Conservation (phyloP, 2,888 invertebrate genomes). For the Napeogenes inachia region DNA sequence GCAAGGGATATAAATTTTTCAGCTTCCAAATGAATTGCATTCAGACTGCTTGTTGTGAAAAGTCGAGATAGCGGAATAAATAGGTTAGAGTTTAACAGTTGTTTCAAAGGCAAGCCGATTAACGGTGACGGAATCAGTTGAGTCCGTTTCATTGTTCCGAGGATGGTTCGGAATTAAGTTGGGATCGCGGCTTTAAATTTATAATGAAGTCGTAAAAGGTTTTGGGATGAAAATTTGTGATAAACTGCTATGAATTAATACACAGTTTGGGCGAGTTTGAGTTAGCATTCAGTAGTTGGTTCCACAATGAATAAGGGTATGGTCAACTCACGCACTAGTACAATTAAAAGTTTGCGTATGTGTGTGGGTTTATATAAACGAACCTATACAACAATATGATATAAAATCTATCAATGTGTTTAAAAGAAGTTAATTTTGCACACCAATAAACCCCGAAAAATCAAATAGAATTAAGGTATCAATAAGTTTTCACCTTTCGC, state of each 20-base stretch:
- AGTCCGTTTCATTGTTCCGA: conserved; percentile 17
- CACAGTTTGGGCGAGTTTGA: not conserved
- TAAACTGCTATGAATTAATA: not conserved
- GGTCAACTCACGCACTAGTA: too few relatives aligned
- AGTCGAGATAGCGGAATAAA: conserved; percentile 21
- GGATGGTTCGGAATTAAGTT: conserved; percentile 2
- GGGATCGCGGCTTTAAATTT: not conserved
- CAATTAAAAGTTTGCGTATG: too few relatives aligned
- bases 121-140: conserved; percentile 22
- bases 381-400: too few relatives aligned
- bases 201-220: conserved; percentile 1
- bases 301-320: too few relatives aligned
- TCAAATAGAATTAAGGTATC: conserved; percentile 18
- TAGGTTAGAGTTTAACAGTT: conserved; percentile 13
- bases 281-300: not conserved
- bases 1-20: conserved; percentile 11
- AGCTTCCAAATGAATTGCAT: conserved; percentile 20
- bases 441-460: conserved; percentile 9
- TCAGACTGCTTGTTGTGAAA: conserved; percentile 14
- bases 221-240: not conserved
- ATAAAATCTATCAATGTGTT: not conserved
- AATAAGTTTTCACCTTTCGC: conserved; percentile 23
- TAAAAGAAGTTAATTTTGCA: not conserved
- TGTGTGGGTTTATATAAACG: too few relatives aligned
- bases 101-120: conserved; percentile 22